Conservation (phyloP, 2,888 invertebrate species). For the Ferdinandea cuprea region DNA sequence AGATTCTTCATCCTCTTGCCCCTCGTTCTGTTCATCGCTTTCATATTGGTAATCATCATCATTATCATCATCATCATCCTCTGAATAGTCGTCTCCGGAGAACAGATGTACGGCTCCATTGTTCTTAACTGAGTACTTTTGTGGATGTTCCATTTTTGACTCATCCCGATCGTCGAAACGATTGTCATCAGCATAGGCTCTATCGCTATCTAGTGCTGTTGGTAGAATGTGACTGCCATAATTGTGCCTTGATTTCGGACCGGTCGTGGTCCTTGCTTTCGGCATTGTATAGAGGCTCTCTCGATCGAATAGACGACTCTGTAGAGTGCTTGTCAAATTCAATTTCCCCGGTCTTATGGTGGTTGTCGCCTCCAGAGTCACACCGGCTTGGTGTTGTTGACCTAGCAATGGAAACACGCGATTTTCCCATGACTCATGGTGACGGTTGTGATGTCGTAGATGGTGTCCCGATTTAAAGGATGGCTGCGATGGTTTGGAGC, state of each 20-base stretch:
- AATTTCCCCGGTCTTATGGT: conserved; percentile 54
- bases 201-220: conserved; percentile 40
- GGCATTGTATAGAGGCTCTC: conserved; percentile 77
- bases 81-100: conserved; percentile 52
- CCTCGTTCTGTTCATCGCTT: conserved; percentile 78
- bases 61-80: conserved; percentile 63
- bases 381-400: conserved; percentile 75
- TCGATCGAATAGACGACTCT: conserved; percentile 80
- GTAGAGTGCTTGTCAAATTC: conserved; percentile 74
- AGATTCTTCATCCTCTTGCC: conserved; percentile 77
- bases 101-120: conserved; percentile 57
- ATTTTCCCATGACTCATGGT: conserved; percentile 80
- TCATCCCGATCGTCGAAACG: conserved; percentile 56
- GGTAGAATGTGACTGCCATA: conserved; percentile 69
- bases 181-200: conserved; percentile 61
- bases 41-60: conserved; percentile 76
- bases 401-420: conserved; percentile 79
- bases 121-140: conserved; percentile 60
- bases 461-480: conserved; percentile 77
- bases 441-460: conserved; percentile 80
- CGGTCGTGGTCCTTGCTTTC: conserved; percentile 76
- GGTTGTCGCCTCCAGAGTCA: conserved; percentile 34
- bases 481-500: conserved; percentile 24
- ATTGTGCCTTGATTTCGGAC: conserved; percentile 74
- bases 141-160: conserved; percentile 50